These are phyloP conservation scores for Frieseomelitta varia DNA, from an alignment of 1,140 invertebrate genomes.

Conservation along the genomic window DNA sequence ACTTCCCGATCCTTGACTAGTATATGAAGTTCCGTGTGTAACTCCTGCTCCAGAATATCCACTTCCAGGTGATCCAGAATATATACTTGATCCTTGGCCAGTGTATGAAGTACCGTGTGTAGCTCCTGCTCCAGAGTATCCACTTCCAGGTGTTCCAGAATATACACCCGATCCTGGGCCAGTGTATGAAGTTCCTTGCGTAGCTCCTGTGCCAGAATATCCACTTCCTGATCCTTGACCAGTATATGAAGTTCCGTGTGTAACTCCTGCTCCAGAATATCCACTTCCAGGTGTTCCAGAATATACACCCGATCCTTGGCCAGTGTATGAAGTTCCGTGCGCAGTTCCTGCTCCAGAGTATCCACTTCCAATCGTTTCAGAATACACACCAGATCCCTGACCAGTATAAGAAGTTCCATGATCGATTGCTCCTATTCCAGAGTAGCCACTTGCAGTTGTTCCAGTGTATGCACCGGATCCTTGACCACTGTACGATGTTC, in stretches of 20 bases:
- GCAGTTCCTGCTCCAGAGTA: conserved; percentile 1
- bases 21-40: neutral
- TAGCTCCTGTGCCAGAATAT: conserved; percentile 7
- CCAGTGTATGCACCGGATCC: neutral
- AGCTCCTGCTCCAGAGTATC: conserved; percentile 18
- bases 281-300: neutral
- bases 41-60: neutral
- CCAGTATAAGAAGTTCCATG: neutral
- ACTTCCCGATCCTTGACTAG: neutral
- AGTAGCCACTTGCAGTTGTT: neutral
- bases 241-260: neutral
- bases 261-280: neutral
- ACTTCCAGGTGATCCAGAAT: neutral
- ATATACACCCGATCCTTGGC: neutral
- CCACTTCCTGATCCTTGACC: conserved; percentile 17
- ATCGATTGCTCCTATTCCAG: no score
- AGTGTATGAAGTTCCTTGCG: neutral
- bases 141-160: conserved; percentile 15
- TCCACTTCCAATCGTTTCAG: conserved; percentile 16
- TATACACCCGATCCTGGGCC: neutral
- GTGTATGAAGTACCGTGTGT: neutral
- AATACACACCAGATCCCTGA: neutral
- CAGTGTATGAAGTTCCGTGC: neutral
- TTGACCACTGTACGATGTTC: neutral
- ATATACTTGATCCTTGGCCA: conserved; percentile 1